Conservation (phyloP, 2,113 vertebrate species). For the Burhinus oedicnemus region DNA sequence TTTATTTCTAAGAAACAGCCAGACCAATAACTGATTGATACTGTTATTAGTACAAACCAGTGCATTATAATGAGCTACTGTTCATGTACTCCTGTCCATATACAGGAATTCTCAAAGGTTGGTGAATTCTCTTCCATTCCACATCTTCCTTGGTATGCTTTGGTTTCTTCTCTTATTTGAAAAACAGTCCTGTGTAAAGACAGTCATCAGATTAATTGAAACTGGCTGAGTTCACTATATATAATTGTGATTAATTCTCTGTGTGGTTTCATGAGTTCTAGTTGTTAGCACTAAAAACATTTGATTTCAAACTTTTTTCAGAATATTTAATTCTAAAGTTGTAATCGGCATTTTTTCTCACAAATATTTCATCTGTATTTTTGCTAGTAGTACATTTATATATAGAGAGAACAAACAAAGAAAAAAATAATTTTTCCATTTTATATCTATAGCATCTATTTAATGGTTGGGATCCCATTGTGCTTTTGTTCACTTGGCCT, state of each 20-base stretch:
- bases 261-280: not conserved
- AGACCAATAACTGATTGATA: not conserved
- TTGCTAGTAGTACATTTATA: not conserved
- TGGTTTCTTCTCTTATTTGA: not conserved
- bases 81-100: rapidly evolving
- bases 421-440: not conserved
- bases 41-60: not conserved
- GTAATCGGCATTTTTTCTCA: not conserved
- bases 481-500: not conserved
- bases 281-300: not conserved
- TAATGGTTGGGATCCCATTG: not conserved
- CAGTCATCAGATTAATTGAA: not conserved
- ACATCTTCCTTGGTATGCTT: not conserved
- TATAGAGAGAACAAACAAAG: not conserved
- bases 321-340: not conserved
- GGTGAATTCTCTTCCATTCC: not conserved
- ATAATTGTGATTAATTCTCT: not conserved
- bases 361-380: not conserved
- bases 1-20: not conserved
- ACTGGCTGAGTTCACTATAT: not conserved
- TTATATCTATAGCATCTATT: not conserved
- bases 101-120: not conserved
- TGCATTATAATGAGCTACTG: not conserved
- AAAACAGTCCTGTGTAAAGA: not conserved
- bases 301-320: not conserved